Conservation (phyloP, 2,888 invertebrate species). For the Melipona bicolor region DNA sequence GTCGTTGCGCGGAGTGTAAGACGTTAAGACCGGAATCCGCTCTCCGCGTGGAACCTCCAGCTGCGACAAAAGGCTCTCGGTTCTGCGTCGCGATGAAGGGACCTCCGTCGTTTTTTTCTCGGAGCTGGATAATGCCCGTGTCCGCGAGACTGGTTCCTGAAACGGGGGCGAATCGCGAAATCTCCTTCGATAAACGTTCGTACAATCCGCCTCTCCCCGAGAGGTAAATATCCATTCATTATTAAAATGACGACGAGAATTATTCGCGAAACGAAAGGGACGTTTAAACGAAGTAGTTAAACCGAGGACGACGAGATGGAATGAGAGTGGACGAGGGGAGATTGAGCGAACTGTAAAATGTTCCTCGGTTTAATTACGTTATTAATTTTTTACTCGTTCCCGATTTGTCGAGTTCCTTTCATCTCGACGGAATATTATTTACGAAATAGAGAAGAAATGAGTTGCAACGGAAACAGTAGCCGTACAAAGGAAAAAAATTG, state of each 20-base stretch:
- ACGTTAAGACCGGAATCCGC: conserved; percentile 15
- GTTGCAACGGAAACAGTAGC: too few relatives aligned
- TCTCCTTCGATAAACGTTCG: background rate
- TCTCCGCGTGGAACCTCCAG: background rate
- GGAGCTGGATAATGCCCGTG: background rate
- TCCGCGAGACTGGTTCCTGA: background rate
- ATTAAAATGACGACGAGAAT: background rate
- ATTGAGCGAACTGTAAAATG: too few relatives aligned
- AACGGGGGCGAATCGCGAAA: background rate
- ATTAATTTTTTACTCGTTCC: too few relatives aligned
- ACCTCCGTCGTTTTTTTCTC: too few relatives aligned
- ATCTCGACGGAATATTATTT: too few relatives aligned
- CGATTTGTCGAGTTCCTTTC: too few relatives aligned
- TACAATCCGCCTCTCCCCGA: background rate
- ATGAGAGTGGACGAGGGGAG: too few relatives aligned
- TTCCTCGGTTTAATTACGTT: too few relatives aligned
- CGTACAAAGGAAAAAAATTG: too few relatives aligned
- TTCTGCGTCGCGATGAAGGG: background rate
- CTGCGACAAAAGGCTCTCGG: background rate
- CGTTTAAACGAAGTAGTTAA: too few relatives aligned
- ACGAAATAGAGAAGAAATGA: too few relatives aligned
- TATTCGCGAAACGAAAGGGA: background rate
- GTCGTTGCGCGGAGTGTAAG: background rate
- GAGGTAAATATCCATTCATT: background rate
- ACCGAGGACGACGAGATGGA: too few relatives aligned